A percentile compares a stretch with the other conserved stretches of the same genome.
Conservation (phyloP, 2,797 vertebrate genomes). For the Petrocephalus sullivani region DNA sequence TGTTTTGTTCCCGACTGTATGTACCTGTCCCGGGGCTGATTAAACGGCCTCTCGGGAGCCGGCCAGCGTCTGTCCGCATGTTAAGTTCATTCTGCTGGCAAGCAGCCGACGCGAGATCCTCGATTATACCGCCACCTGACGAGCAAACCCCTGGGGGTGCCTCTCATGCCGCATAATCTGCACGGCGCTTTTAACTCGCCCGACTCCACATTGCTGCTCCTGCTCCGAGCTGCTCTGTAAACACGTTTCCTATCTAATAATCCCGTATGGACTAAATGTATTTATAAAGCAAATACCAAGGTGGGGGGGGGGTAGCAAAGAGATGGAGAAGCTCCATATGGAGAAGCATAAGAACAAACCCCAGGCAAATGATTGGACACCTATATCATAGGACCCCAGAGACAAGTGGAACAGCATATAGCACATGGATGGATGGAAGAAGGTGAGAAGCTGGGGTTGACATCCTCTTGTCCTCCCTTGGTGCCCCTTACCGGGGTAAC, state of each 20-base stretch:
- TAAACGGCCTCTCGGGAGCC: neutral
- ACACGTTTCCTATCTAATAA: neutral
- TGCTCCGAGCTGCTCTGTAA: neutral
- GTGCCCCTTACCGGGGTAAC: conserved; percentile 29
- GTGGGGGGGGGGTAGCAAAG: neutral
- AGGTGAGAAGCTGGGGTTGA: neutral
- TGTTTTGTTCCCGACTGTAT: neutral
- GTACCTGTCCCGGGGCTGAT: conserved; percentile 3
- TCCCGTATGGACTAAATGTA: neutral
- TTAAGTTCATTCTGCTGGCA: conserved; percentile 29
- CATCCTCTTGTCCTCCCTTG: neutral
- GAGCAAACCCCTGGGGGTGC: conserved; percentile 20
- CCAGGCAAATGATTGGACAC: neutral
- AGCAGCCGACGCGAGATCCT: conserved; percentile 17
- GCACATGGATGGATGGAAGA: neutral
- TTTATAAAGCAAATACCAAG: neutral
- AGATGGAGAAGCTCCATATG: neutral
- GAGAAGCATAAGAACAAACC: neutral
- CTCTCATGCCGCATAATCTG: conserved; percentile 33
- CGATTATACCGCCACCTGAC: conserved; percentile 12
- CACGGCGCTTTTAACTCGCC: conserved; percentile 23
- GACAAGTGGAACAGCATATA: neutral
- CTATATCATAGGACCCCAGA: neutral
- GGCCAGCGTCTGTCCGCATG: conserved; percentile 26
- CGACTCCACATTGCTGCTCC: conserved; percentile 18